These are phyloP conservation scores for Drusus annulatus DNA, from an alignment of 1,140 invertebrate genomes.

Conservation along the genomic window DNA sequence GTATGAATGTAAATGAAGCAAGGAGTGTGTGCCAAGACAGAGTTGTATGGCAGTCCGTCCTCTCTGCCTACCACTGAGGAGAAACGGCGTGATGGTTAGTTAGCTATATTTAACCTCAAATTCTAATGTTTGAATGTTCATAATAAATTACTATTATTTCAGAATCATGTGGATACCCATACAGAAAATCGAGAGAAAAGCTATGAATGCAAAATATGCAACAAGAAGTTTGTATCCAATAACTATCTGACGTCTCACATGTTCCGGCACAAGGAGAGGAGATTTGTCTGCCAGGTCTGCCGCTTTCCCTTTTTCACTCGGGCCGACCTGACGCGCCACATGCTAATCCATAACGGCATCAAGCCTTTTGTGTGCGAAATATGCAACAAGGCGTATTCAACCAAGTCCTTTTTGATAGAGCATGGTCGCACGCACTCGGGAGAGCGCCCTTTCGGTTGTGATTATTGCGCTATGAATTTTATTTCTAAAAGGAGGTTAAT, in stretches of 20 bases:
- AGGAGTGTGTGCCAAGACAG: no score
- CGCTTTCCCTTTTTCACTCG: conserved; percentile 69
- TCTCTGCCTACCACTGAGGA: no score
- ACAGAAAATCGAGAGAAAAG: conserved; percentile 63
- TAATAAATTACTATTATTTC: conserved; percentile 49
- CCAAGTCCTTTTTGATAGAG: conserved; percentile 71
- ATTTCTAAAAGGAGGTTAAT: conserved; percentile 63
- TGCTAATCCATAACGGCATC: conserved; percentile 75
- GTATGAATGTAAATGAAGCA: no score
- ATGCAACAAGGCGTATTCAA: conserved; percentile 72
- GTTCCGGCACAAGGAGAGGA: conserved; percentile 62
- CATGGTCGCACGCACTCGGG: conserved; percentile 75
- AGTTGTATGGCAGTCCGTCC: no score
- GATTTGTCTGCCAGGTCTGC: conserved; percentile 66
- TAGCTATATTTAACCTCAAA: no score
- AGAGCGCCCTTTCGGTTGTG: conserved; percentile 73
- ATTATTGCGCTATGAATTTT: conserved; percentile 74
- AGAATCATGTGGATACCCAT: conserved; percentile 67
- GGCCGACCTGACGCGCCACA: conserved; percentile 75
- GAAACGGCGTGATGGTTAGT: no score
- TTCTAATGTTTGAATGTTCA: neutral
- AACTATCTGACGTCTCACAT: conserved; percentile 63
- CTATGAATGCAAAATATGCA: conserved; percentile 66
- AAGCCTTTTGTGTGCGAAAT: conserved; percentile 75
- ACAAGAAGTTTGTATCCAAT: conserved; percentile 67